Evolutionary conservation across 1,140 invertebrate species (phyloP), one percentile per base, ranked within the genome.

Genomic region (Drosophila sp.): DNA sequence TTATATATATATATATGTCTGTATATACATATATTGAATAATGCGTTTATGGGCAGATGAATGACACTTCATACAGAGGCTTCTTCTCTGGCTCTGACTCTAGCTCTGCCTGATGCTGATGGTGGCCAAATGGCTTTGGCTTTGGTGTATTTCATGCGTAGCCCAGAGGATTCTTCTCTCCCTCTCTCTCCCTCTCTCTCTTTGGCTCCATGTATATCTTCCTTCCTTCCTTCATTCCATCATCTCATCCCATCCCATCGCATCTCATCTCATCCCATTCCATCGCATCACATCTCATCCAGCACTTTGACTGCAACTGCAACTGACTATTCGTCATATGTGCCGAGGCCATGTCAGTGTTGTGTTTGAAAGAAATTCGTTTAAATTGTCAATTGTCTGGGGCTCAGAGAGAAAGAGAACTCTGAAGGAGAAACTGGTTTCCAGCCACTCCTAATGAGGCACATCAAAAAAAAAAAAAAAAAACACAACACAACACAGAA

Each of bases 361-460:
- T 71, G 76, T 73, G 76, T 86, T 86, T 87, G 83, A 87, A 86
- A 79, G 83, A 86, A 86, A 86, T 86, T 86, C 83, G 79, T 86
- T 86, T 87, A 86, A 86, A 89, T 87, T 86, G 83, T 86, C 84
- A 86, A 86, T 86, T 86, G 76, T 86, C 84, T 87, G 79, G 76
- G 70, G 84, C 44, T 78, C 65, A 38, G 8, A 38, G 35, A 35
- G 17, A 17, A 17, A 60, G 72, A 60, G 38, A 57, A 57, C 41
- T 66, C 50, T 40, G 35, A 10, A 38, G 29, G 29, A 29, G 32
- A 54, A 86, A 86, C 83, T 80, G 84, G 83, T 87, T 86, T 86
- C 63, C 79, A 87, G 79, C 76, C 76, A 79, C 76, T 86, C 82
- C 83, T 86, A 86, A 86, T 86, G 83, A 86, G 83, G 83, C 66